Evolutionary conservation across 2,113 vertebrate genomes (phyloP), one percentile per base, ranked within the genome.

Genomic region (Meriones unguiculatus): DNA sequence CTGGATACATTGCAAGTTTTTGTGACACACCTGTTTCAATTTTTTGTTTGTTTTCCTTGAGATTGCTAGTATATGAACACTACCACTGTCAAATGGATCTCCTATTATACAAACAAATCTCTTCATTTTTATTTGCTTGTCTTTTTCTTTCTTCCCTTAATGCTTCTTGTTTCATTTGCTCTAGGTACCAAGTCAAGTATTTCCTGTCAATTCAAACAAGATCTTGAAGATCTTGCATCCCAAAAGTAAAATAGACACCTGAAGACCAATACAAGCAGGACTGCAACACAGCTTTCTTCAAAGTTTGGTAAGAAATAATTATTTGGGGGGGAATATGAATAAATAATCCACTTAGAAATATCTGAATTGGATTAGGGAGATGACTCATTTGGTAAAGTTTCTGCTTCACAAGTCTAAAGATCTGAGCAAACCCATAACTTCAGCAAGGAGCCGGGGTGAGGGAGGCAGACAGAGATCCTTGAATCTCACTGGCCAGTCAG

Each of bases 291-390:
- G 3, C 25, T 54, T 82, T 82, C 4, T 3, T 81, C 5, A 0
- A 59, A 8, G 80, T 92, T 96, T 94, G 30, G 5, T 87, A 86
- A 95, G 10, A 38, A 85, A 86, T 38, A 88, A 70, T 67, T 59
- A 38, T 73, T 88, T 30, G 67, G 35, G 38, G 54, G 75, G 22
- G 11, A 93, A 1, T 73, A 28, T 35, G 50, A 92, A 77, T 69
- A 88, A 85, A 82, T 85, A 2, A 88, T 95, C 72, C 24, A 73
- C 3, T 65, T 64, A 62, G 32, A 64, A 81, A 73, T 86, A 82
- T 50, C 67, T 81, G 54, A 96, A 92, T 24, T 62, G 18, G 11
- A 52, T 10, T 70, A 32, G 65, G 18, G 18, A 67, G 62, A 50
- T 50, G 62, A 7, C 62, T 67, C 38, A 46, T 38, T 30, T 65